Base-by-base conservation (phyloP, 2,888 invertebrate species). In the Cheilosia scutellata region DNA sequence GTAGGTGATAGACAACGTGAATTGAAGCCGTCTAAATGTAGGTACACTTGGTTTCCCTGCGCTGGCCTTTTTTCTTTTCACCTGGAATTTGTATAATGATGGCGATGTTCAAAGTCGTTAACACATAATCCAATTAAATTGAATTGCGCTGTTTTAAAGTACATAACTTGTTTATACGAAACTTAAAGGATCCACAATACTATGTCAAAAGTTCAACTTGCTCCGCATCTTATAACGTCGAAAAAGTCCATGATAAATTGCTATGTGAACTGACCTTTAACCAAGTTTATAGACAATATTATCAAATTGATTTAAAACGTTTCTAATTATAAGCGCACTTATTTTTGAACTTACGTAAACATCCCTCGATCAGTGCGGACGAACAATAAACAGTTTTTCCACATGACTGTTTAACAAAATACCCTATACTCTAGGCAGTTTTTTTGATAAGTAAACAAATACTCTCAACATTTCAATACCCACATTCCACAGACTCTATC, bases 71-170 rank as follows among this genome's bases (percentile, higher is more conserved):
- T 25, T 62, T 16, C 20, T 42, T 25, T 33, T 68, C n/a, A 63
- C 16, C 11, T 71, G n/a, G 27, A 55, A 55, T 55, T 49, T 42
- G 20, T 25, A 11, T 11, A 40, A 42, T 20, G 29, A 49, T 63
- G 68, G 29, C 51, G 74, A 65, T 62, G 60, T 57, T 71, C 27
- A 70, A 75, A 78, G 79, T 79, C 79, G 57, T 84, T 75, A 79
- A 58, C 79, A 75, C 75, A 79, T 75, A 29, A 84, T 84, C 79
- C 83, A 79, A 84, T 84, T 79, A 79, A 62, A 40, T 11, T 6
- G 13, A 37, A 29, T 62, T 47, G 44, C 44, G 20, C 29, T 2
- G 33, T 66, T 70, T 29, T 13, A 1, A 49, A 44, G 62, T 42
- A 47, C 13, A 9, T n/a, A 44, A 20, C 20, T 20, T 20, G 20